A percentile compares a stretch with the other conserved stretches of the same genome.
These are phyloP conservation scores for Leptura quadrifasciata DNA, from an alignment of 2,888 invertebrate genomes.

Conservation along the genomic window DNA sequence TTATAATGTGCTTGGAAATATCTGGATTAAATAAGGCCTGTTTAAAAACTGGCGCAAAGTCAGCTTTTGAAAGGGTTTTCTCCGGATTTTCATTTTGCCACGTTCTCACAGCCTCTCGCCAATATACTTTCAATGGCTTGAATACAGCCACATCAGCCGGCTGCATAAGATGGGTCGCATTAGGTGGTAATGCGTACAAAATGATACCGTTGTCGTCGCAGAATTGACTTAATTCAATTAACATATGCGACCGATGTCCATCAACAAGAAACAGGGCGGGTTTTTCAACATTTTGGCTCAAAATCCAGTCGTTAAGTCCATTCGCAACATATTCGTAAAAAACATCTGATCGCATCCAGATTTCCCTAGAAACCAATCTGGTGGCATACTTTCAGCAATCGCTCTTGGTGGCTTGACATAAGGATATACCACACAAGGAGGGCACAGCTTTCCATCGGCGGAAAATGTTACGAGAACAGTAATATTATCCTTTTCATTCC, in stretches of 20 bases:
- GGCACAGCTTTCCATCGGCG: constrained; percentile 35
- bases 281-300: too few relatives aligned
- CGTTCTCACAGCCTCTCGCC: constrained; percentile 58
- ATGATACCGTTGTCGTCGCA: constrained; percentile 60
- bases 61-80: too few relatives aligned
- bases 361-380: constrained; percentile 3
- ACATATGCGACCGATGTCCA: constrained; percentile 62
- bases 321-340: constrained; percentile 53
- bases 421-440: constrained; percentile 30
- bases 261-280: too few relatives aligned
- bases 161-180: constrained; percentile 58
- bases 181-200: constrained; percentile 60
- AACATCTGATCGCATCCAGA: constrained; percentile 56
- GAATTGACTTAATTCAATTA: constrained; percentile 56
- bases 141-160: constrained; percentile 64
- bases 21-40: constrained; percentile 45
- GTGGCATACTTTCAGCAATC: constrained; percentile 49
- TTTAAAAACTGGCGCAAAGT: constrained; percentile 57
- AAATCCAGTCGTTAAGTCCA: too few relatives aligned
- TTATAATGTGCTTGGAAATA: constrained; percentile 48
- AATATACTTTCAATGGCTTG: constrained; percentile 61
- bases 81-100: too few relatives aligned
- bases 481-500: constrained; percentile 49
- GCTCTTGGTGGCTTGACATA: constrained; percentile 51
- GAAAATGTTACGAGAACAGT: constrained; percentile 46